Percentiles rank a stretch among this genome's conserved stretches.
phyloP scores from a whole-genome alignment of 2,888 invertebrate species.

The Lypha dubia region DNA sequence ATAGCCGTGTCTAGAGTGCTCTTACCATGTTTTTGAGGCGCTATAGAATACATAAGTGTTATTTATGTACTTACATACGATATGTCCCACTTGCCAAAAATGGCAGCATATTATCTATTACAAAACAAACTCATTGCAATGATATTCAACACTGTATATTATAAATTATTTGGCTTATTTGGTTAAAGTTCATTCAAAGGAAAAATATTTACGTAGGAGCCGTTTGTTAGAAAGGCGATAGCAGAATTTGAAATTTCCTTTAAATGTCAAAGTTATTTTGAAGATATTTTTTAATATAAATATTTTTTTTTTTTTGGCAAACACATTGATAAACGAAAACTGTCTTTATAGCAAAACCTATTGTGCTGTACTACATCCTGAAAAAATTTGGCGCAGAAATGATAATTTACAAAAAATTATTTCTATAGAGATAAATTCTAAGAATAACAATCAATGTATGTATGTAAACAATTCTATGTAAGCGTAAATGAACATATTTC shows the following conservation, averaged over 20 bases:
- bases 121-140: no score
- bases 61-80: no score
- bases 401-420: background rate
- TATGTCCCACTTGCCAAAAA: no score
- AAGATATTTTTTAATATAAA: no score
- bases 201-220: background rate
- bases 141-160: no score
- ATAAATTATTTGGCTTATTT: background rate
- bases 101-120: no score
- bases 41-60: no score
- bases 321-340: background rate
- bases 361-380: background rate
- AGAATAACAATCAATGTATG: no score
- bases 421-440: background rate
- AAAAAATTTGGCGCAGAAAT: background rate
- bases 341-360: background rate
- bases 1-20: no score
- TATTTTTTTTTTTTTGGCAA: constrained; percentile 27
- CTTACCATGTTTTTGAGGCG: no score
- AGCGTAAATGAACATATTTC: no score
- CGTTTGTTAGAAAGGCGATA: constrained; percentile 9
- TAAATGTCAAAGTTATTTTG: constrained; percentile 50
- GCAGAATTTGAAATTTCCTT: background rate
- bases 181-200: constrained; percentile 4
- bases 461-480: background rate